Conservation (phyloP, 2,113 vertebrate species). For the Plecturocebus donacophilus region DNA sequence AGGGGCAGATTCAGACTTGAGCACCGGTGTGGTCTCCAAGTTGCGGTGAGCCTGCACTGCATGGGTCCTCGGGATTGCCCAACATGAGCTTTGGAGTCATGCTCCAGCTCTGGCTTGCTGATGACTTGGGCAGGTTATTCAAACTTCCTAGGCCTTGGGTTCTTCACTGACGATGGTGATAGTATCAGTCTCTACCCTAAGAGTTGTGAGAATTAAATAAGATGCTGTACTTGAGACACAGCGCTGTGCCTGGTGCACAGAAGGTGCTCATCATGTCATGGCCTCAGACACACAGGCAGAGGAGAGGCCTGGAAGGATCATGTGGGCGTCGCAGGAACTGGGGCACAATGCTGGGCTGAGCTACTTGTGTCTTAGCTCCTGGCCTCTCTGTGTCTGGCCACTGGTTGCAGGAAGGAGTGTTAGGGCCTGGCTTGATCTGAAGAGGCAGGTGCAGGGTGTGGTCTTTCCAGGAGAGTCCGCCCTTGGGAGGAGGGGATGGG, state of each 20-base stretch:
- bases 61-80: rapidly evolving
- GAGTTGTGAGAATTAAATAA: neutral
- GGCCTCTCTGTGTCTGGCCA: neutral
- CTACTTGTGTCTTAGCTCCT: neutral
- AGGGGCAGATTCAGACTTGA: neutral
- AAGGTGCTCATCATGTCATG: neutral
- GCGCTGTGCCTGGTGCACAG: neutral
- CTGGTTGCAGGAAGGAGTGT: neutral
- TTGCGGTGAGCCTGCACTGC: rapidly evolving
- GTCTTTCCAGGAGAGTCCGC: neutral
- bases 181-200: neutral
- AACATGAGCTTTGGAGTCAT: neutral
- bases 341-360: neutral
- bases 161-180: neutral
- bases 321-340: neutral
- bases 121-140: neutral
- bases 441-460: neutral
- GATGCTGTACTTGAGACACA: too few relatives aligned
- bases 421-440: neutral
- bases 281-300: neutral
- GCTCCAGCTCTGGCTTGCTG: neutral
- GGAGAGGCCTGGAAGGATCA: neutral
- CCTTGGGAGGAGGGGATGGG: neutral
- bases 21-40: neutral
- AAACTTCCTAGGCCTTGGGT: neutral